Evolutionary conservation across 1,140 invertebrate species (phyloP).

Genomic region (Diorhabda sublineata): DNA sequence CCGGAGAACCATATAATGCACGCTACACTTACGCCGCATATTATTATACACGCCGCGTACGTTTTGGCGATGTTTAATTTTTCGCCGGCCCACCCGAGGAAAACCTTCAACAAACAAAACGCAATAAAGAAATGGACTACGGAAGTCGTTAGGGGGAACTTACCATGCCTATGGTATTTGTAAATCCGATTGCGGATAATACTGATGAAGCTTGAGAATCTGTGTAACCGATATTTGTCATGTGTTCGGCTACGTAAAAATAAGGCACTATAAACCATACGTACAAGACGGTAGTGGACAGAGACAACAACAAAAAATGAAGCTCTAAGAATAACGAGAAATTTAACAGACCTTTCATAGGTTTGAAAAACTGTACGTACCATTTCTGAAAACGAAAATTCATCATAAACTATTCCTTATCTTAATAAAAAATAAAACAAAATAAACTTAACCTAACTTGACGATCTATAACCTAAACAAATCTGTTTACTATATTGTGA

Average conservation of each 20-base stretch:
- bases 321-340: slow-evolving; percentile 72
- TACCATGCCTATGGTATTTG: slow-evolving; percentile 85
- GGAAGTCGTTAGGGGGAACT: slow-evolving; percentile 21
- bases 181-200: slow-evolving; percentile 77
- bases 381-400: slow-evolving; percentile 59
- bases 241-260: slow-evolving; percentile 76
- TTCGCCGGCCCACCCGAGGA: slow-evolving; percentile 85
- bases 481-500: too few relatives aligned
- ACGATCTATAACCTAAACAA: too few relatives aligned
- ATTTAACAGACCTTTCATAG: slow-evolving; percentile 69
- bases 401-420: not conserved
- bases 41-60: slow-evolving; percentile 69
- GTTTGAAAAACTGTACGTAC: slow-evolving; percentile 65
- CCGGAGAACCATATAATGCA: slow-evolving; percentile 64
- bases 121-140: too few relatives aligned
- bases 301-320: slow-evolving; percentile 73
- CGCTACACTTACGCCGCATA: slow-evolving; percentile 68
- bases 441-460: too few relatives aligned
- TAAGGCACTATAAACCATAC: slow-evolving; percentile 88
- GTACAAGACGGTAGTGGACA: slow-evolving; percentile 81
- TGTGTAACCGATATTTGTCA: slow-evolving; percentile 58
- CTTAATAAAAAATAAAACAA: too few relatives aligned
- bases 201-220: slow-evolving; percentile 70
- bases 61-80: slow-evolving; percentile 75
- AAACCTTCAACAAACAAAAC: slow-evolving; percentile 55